These are phyloP conservation scores for Sisor rabdophorus DNA, from an alignment of 2,113 vertebrate genomes.

Conservation along the genomic window DNA sequence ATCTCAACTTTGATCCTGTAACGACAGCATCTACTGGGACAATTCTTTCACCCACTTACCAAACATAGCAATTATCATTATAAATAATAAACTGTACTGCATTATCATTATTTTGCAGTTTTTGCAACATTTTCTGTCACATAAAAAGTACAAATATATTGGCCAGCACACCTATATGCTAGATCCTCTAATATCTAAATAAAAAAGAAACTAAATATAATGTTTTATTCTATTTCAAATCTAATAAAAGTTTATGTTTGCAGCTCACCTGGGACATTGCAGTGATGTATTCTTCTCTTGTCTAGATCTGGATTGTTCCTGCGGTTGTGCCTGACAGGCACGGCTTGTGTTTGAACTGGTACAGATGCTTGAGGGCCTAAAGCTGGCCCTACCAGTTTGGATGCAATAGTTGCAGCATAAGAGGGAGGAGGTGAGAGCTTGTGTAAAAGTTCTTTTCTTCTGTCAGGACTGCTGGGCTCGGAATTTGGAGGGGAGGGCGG, in stretches of 20 bases:
- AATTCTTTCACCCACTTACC: background rate
- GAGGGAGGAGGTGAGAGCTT: slow-evolving; percentile 89
- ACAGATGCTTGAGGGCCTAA: slow-evolving; percentile 70
- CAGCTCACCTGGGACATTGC: slow-evolving; percentile 84
- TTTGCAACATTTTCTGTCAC: no score
- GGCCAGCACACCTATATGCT: background rate
- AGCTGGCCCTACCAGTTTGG: slow-evolving; percentile 81
- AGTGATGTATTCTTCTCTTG: slow-evolving; percentile 94
- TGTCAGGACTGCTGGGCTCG: slow-evolving; percentile 89
- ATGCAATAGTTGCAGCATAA: slow-evolving; percentile 89
- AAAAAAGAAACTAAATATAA: background rate
- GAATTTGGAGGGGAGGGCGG: slow-evolving; percentile 93
- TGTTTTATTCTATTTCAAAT: background rate
- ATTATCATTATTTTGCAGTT: background rate
- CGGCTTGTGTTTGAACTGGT: slow-evolving; percentile 71
- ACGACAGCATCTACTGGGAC: background rate
- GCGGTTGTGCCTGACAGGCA: slow-evolving; percentile 79
- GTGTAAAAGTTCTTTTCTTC: slow-evolving; percentile 84
- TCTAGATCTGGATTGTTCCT: slow-evolving; percentile 94
- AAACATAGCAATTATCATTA: no score
- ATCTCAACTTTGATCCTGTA: background rate
- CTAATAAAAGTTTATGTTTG: background rate
- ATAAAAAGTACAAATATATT: background rate
- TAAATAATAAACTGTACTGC: no score
- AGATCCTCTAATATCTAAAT: background rate